phyloP scores from a whole-genome alignment of 2,888 invertebrate genomes.

The Plusia festucae region DNA sequence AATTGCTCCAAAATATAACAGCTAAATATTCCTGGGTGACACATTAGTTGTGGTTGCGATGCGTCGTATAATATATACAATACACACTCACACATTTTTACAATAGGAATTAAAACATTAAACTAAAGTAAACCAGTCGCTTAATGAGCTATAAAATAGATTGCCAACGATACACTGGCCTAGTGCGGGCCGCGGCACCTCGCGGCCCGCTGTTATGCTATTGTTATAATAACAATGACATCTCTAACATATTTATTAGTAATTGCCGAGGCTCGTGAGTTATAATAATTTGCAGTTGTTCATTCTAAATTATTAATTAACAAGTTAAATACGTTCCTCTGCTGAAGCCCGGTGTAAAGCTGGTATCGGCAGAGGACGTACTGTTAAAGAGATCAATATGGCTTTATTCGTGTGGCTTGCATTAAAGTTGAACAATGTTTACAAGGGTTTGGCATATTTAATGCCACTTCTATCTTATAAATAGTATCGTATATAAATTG shows the following conservation, averaged over 20 bases:
- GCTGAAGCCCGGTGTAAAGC: conserved; percentile 49
- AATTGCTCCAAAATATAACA: conserved; percentile 69
- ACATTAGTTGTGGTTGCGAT: conserved; percentile 71
- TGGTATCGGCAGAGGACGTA: conserved; percentile 67
- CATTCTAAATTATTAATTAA: conserved; percentile 81
- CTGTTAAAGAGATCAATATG: conserved; percentile 86
- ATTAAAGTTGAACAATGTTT: conserved; percentile 73
- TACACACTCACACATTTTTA: conserved; percentile 88
- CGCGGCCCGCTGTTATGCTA: conserved; percentile 63
- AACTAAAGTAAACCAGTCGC: conserved; percentile 88
- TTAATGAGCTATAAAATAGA: conserved; percentile 87
- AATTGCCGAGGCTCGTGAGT: conserved; percentile 81
- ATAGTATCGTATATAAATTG: conserved; percentile 62
- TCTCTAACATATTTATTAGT: conserved; percentile 73
- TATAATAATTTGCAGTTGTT: conserved; percentile 75
- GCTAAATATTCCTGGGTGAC: conserved; percentile 73
- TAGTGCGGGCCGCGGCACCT: conserved; percentile 66
- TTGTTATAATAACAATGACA: conserved; percentile 74
- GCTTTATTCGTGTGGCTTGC: conserved; percentile 78
- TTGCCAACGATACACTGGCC: conserved; percentile 88
- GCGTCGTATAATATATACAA: conserved; percentile 84
- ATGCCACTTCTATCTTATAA: conserved; percentile 78
- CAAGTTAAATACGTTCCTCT: conserved; percentile 75
- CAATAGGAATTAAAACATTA: conserved; percentile 85
- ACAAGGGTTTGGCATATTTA: conserved; percentile 68